Conservation (phyloP, 2,888 invertebrate genomes). For the Erebia ligea region DNA sequence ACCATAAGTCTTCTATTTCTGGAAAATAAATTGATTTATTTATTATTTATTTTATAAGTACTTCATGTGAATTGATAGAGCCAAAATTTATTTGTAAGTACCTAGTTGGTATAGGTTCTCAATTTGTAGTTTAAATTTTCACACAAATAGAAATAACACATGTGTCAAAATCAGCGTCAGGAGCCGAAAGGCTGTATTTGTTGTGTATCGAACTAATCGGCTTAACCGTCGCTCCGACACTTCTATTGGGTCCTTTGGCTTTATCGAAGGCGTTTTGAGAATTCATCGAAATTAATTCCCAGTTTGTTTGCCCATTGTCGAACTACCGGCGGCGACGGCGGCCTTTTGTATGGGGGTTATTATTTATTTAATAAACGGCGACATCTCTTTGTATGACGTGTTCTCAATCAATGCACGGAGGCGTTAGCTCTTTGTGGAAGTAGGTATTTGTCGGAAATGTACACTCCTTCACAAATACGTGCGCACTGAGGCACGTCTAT, state of each 20-base stretch:
- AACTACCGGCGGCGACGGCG: slow-evolving; percentile 68
- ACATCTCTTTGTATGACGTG: slow-evolving; percentile 66
- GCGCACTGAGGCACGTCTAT: slow-evolving; percentile 23
- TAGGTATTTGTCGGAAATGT: slow-evolving; percentile 47
- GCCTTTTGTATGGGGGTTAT: slow-evolving; percentile 66
- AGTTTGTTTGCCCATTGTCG: slow-evolving; percentile 78
- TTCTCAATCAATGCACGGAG: slow-evolving; percentile 62
- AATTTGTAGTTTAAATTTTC: slow-evolving; percentile 32
- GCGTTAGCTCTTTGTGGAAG: slow-evolving; percentile 54
- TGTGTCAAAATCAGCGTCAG: slow-evolving; percentile 55
- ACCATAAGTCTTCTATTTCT: no score
- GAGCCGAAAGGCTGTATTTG: slow-evolving; percentile 67
- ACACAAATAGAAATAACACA: slow-evolving; percentile 64
- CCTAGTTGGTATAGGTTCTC: background rate
- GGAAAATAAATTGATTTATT: no score
- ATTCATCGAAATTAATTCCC: slow-evolving; percentile 80
- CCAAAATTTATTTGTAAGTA: background rate
- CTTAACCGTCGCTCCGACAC: slow-evolving; percentile 66
- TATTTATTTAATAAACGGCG: slow-evolving; percentile 80
- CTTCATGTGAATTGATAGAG: background rate
- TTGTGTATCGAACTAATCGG: slow-evolving; percentile 77
- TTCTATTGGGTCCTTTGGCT: slow-evolving; percentile 63
- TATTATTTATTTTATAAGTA: background rate
- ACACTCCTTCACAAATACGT: slow-evolving; percentile 40
- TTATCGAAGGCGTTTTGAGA: slow-evolving; percentile 75